Conservation (phyloP, 2,797 vertebrate species). For the Xiphophorus birchmanni region DNA sequence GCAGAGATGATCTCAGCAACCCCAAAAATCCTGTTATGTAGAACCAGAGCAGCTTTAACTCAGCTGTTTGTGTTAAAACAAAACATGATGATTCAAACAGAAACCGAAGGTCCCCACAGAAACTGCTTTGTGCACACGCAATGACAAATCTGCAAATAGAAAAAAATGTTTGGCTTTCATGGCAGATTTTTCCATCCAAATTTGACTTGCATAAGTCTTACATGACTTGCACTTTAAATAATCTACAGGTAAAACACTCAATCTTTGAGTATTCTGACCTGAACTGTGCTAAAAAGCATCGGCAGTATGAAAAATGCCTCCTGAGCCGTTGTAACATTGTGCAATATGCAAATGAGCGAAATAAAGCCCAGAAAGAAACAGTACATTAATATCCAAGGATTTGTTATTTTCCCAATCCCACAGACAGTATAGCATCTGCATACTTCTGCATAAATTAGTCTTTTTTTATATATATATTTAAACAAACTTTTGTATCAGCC, state of each 20-base stretch:
- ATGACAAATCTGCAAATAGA: slow-evolving; percentile 10
- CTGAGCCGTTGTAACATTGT: not conserved
- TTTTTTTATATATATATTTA: not conserved
- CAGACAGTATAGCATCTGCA: not conserved
- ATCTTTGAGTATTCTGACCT: not conserved
- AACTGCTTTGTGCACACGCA: slow-evolving; percentile 13
- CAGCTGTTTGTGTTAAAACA: not conserved
- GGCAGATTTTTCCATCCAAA: not conserved
- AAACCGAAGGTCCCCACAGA: slow-evolving; percentile 7
- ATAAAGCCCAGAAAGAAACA: not conserved
- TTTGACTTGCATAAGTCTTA: not conserved
- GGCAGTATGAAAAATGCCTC: not conserved
- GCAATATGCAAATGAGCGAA: not conserved
- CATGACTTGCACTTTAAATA: not conserved
- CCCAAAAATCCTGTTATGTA: no score
- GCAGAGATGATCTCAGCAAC: slow-evolving; percentile 10
- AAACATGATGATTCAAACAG: not conserved
- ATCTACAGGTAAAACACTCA: not conserved
- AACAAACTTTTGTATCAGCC: not conserved
- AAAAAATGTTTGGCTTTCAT: not conserved
- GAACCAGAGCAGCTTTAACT: not conserved
- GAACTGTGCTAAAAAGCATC: not conserved
- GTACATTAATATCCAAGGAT: not conserved
- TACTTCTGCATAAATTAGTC: not conserved
- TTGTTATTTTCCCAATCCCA: not conserved